phyloP scores from a whole-genome alignment of 2,888 invertebrate species.

The Synergus itoensis region DNA sequence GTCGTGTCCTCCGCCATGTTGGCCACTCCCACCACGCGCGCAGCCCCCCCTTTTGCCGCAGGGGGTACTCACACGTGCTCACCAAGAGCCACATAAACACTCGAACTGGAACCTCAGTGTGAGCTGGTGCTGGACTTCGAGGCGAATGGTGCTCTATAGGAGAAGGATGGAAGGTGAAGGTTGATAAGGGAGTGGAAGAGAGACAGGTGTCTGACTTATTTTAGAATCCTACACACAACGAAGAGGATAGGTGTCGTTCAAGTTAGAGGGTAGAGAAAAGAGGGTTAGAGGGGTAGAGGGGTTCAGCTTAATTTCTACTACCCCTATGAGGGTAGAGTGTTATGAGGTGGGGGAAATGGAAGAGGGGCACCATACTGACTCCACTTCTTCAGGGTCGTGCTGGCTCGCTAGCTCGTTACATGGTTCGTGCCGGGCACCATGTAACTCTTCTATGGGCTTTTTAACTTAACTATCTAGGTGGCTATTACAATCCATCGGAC shows the following conservation, averaged over 20 bases:
- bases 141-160: constrained; percentile 50
- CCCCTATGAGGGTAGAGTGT: constrained; percentile 57
- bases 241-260: constrained; percentile 70
- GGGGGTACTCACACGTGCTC: constrained; percentile 58
- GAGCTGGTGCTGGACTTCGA: constrained; percentile 49
- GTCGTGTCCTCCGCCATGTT: constrained; percentile 74
- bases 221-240: constrained; percentile 69
- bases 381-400: constrained; percentile 52
- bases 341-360: too few species aligned
- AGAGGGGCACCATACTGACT: constrained; percentile 58
- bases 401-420: constrained; percentile 61
- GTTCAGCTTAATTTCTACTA: constrained; percentile 74
- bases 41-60: constrained; percentile 66
- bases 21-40: constrained; percentile 73
- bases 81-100: constrained; percentile 50
- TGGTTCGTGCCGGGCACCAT: constrained; percentile 59
- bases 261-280: constrained; percentile 52
- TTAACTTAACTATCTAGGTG: constrained; percentile 46
- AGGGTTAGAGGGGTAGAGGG: constrained; percentile 58
- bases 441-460: constrained; percentile 51
- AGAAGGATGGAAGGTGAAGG: constrained; percentile 50
- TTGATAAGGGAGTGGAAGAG: constrained; percentile 53
- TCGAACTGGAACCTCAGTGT: constrained; percentile 51
- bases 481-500: constrained; percentile 43
- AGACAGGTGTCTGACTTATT: constrained; percentile 67